Evolutionary conservation across 2,113 vertebrate genomes (phyloP).

Genomic region (Leptobrachium ailaonicum): DNA sequence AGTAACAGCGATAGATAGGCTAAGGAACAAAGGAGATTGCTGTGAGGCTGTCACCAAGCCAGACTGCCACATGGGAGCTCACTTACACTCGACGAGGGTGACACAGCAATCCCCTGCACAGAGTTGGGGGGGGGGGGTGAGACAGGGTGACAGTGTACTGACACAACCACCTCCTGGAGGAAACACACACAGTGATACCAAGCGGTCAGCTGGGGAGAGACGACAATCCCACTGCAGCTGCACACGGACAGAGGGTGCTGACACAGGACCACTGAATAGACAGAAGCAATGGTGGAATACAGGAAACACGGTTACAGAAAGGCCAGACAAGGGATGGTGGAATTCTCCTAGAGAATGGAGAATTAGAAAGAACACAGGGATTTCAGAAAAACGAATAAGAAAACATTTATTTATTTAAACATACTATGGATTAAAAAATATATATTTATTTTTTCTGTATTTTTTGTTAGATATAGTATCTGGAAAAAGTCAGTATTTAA

Average conservation of each 20-base stretch:
- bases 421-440: too few species aligned
- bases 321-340: background rate
- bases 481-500: too few species aligned
- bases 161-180: background rate
- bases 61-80: constrained; percentile 5
- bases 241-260: background rate
- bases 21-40: background rate
- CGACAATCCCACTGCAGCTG: background rate
- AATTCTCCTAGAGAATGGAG: too few species aligned
- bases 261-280: background rate
- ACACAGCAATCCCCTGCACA: constrained; percentile 15
- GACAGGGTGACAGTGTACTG: background rate
- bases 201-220: background rate
- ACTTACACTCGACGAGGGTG: background rate
- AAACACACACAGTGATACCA: background rate
- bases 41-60: constrained; percentile 18
- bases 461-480: too few species aligned
- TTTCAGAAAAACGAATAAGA: too few species aligned
- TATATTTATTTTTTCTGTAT: too few species aligned
- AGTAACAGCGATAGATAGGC: background rate
- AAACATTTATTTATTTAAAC: too few species aligned
- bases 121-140: background rate
- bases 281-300: background rate
- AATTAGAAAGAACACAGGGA: too few species aligned
- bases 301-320: background rate